Percentiles rank a stretch among this genome's conserved stretches.
Conservation (phyloP, 2,113 vertebrate genomes). For the Castor canadensis region DNA sequence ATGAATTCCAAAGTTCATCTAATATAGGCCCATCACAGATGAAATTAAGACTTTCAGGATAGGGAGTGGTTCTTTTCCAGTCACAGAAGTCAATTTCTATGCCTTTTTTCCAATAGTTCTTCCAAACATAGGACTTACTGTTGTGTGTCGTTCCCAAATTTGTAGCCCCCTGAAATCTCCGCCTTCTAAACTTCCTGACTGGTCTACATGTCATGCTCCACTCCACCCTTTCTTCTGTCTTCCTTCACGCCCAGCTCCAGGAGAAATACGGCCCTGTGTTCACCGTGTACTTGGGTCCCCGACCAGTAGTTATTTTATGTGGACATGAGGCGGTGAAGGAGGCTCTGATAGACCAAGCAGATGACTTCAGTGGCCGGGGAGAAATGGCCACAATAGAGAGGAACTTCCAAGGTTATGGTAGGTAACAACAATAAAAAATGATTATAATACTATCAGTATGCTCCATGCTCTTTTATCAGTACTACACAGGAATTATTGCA, state of each 20-base stretch:
- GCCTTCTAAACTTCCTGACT: not conserved
- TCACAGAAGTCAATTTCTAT: not conserved
- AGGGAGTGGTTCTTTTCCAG: not conserved
- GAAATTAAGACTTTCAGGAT: not conserved
- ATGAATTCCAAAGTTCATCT: not conserved
- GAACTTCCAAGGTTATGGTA: conserved; percentile 81
- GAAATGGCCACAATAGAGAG: conserved; percentile 75
- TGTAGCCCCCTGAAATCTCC: not conserved
- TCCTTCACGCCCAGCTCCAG: conserved; percentile 69
- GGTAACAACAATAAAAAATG: not conserved
- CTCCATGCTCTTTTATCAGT: not conserved
- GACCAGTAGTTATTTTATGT: conserved; percentile 80
- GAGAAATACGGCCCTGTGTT: conserved; percentile 81
- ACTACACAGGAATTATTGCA: not conserved
- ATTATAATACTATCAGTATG: not conserved
- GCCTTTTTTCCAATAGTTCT: not conserved
- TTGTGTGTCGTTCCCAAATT: not conserved
- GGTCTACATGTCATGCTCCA: not conserved
- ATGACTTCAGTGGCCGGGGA: conserved; percentile 81
- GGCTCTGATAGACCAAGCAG: conserved; percentile 76
- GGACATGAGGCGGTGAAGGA: conserved; percentile 82
- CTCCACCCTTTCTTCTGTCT: not conserved
- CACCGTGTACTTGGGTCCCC: conserved; percentile 78
- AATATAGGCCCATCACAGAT: not conserved
- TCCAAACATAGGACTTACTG: not conserved